Conservation (phyloP, 1,140 invertebrate genomes). For the Xylocopa sonorina region DNA sequence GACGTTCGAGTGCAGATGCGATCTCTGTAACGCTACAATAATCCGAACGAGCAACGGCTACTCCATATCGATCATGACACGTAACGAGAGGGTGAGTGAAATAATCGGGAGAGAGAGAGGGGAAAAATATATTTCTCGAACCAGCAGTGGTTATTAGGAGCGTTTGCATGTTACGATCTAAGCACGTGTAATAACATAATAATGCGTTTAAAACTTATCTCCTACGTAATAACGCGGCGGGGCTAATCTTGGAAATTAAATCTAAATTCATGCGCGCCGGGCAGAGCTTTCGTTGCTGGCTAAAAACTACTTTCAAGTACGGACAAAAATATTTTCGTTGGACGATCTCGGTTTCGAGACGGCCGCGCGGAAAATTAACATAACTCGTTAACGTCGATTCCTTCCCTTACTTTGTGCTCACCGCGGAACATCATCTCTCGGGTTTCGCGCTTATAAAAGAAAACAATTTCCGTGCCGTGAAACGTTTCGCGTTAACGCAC, state of each 20-base stretch:
- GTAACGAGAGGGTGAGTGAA: background rate
- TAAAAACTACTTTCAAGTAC: background rate
- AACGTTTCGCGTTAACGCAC: no score
- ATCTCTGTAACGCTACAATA: background rate
- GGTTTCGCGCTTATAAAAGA: background rate
- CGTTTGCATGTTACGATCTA: conserved; percentile 16
- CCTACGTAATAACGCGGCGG: conserved; percentile 15
- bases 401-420: background rate
- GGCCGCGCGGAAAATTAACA: background rate
- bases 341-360: background rate
- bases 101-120: background rate
- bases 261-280: conserved; percentile 16
- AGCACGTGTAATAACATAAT: conserved; percentile 48
- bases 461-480: background rate
- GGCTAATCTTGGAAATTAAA: conserved; percentile 40
- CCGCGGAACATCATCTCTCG: background rate
- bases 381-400: background rate
- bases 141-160: conserved; percentile 6
- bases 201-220: conserved; percentile 41
- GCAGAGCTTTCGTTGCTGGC: background rate
- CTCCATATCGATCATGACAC: conserved; percentile 10
- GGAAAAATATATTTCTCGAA: background rate
- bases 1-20: background rate
- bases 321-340: conserved; percentile 11
- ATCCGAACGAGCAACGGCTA: background rate